Evolutionary conservation across 1,140 invertebrate genomes (phyloP), one percentile per base, ranked within the genome.

Genomic region (Orius laevigatus): DNA sequence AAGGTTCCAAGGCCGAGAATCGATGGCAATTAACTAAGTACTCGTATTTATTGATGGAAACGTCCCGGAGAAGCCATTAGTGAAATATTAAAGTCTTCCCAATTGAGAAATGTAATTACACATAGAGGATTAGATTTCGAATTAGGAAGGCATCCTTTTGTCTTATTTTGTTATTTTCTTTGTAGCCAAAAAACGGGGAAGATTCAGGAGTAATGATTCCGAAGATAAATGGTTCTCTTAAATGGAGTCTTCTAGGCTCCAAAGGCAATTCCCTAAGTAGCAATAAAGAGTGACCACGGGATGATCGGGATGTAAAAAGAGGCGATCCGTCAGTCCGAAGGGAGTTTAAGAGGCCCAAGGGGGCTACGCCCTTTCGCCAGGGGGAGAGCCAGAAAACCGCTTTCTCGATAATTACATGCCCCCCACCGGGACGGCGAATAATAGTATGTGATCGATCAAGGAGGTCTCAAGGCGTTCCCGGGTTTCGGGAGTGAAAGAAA

Each of bases 231-330:
- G 43, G 43, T 31, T 12, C 11, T 45, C 32, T 31, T 45, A 45
- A 45, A 45, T 45, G 43, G 43, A 45, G 43, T 45, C 43, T 16
- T 45, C 43, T 31, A 31, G n/a, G 43, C 18, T 31, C 19, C 43
- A 45, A 33, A 45, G 43, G 43, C 43, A 45, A 45, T 45, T 45
- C 43, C 43, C 43, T 45, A 45, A 45, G 43, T 45, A 45, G 43
- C 43, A 45, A 45, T 45, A 45, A 45, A 45, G 43, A 31, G n/a
- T 16, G 40, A 32, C 43, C 43, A 31, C 43, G 40, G 36, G 43
- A 16, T 32, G 43, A 45, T 45, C 43, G 43, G 43, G 43, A 45
- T 45, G 43, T 45, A 45, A 45, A 45, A 45, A 45, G 43, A 45
- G 43, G 43, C 43, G 19, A 45, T 45, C 43, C 19, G 43, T 45